These are phyloP conservation scores for Lordiphosa clarofinis DNA, from an alignment of 1,140 invertebrate genomes.

Conservation along the genomic window DNA sequence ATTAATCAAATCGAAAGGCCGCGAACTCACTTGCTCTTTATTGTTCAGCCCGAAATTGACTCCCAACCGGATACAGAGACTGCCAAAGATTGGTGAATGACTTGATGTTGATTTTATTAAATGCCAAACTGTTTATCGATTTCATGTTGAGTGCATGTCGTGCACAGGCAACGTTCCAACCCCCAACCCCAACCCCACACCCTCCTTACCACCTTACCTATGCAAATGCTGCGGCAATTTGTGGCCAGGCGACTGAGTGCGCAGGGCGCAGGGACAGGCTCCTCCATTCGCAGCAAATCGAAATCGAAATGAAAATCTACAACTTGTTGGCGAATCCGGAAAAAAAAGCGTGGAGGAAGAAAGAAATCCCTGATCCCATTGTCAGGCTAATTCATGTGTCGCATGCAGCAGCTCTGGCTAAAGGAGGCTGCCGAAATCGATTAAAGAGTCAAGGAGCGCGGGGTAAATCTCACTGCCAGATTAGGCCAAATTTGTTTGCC, in stretches of 20 bases:
- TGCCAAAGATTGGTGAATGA: conserved; percentile 9
- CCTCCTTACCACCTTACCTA: conserved; percentile 13
- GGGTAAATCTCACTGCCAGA: conserved; percentile 13
- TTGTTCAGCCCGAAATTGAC: no score
- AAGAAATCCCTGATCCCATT: conserved; percentile 39
- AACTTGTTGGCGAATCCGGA: conserved; percentile 48
- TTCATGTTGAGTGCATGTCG: conserved; percentile 56
- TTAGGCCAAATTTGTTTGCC: conserved; percentile 27
- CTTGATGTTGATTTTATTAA: conserved; percentile 55
- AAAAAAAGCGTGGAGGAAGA: conserved; percentile 19
- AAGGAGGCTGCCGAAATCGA: conserved; percentile 55
- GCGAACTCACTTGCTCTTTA: no score
- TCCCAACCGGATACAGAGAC: no score
- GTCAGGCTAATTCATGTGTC: conserved; percentile 75
- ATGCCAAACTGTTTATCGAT: conserved; percentile 65
- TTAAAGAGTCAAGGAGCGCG: conserved; percentile 62
- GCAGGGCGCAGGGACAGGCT: not conserved
- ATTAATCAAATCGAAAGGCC: no score
- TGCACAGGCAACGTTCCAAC: conserved; percentile 31
- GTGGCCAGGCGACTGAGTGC: conserved; percentile 23
- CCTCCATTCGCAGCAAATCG: conserved; percentile 37
- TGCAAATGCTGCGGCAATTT: conserved; percentile 58
- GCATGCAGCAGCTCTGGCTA: conserved; percentile 45
- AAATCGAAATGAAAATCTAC: conserved; percentile 73
- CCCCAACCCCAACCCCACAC: no score